Evolutionary conservation across 1,140 invertebrate genomes (phyloP).

Genomic region (Nebria ingens): DNA sequence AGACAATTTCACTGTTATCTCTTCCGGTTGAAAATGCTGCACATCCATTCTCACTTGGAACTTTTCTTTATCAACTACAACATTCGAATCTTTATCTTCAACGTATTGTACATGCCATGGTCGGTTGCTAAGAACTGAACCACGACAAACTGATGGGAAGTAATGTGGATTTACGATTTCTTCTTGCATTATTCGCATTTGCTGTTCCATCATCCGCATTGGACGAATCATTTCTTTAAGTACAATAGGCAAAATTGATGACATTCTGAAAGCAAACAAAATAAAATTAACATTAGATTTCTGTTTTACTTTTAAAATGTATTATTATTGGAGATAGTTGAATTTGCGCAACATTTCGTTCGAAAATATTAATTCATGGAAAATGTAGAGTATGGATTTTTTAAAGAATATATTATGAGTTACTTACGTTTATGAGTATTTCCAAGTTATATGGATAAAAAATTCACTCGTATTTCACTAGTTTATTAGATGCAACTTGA

Average conservation of each 20-base stretch:
- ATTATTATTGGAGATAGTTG: no score
- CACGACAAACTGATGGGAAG: slow-evolving; percentile 14
- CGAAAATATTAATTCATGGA: no score
- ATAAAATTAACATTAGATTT: no score
- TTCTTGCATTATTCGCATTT: slow-evolving; percentile 21
- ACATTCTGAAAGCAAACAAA: background rate
- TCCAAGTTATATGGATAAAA: no score
- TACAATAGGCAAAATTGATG: slow-evolving; percentile 19
- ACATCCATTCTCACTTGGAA: slow-evolving; percentile 54
- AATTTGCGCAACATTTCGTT: no score
- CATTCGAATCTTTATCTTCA: slow-evolving; percentile 15
- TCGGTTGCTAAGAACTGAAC: slow-evolving; percentile 11
- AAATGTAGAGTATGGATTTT: no score
- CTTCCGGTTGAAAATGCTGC: slow-evolving; percentile 62
- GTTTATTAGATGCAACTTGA: no score
- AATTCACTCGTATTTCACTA: no score
- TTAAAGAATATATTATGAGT: no score
- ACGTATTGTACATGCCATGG: slow-evolving; percentile 16
- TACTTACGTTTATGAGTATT: no score
- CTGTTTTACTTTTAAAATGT: no score
- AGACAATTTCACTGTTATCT: slow-evolving; percentile 56
- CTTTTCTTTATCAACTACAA: slow-evolving; percentile 39
- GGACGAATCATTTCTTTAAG: slow-evolving; percentile 24
- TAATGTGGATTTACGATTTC: background rate
- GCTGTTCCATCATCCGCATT: slow-evolving; percentile 24